Percentiles rank a stretch among this genome's conserved stretches.
Evolutionary conservation across 2,113 vertebrate species (phyloP).

Genomic region (Lepus timidus): DNA sequence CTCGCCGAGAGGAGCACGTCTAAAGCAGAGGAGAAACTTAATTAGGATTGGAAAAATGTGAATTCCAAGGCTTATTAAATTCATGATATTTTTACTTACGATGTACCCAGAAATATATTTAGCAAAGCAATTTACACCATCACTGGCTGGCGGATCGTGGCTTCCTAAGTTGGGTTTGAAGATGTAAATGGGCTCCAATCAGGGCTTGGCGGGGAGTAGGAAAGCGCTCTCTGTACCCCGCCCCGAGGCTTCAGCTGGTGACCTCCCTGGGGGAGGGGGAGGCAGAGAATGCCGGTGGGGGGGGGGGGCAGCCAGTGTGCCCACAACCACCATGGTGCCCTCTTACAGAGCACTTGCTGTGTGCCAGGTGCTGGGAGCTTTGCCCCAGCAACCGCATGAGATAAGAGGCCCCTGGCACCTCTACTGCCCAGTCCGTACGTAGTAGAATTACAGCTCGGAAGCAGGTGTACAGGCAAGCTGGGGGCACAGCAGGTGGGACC

Average conservation of each 20-base stretch:
- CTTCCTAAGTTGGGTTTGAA: slow-evolving; percentile 79
- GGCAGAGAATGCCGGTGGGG: not conserved
- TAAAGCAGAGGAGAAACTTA: slow-evolving; percentile 72
- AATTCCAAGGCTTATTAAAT: slow-evolving; percentile 82
- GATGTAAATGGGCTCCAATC: slow-evolving; percentile 81
- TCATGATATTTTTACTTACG: slow-evolving; percentile 82
- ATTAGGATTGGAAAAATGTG: slow-evolving; percentile 79
- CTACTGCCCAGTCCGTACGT: not conserved
- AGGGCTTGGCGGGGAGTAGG: not conserved
- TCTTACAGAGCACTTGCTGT: not conserved
- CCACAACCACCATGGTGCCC: not conserved
- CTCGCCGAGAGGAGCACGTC: slow-evolving; percentile 32
- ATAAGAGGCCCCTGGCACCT: not conserved
- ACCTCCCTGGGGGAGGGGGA: not conserved
- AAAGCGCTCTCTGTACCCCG: not conserved
- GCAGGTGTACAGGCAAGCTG: not conserved
- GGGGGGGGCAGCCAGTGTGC: not conserved
- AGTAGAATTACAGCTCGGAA: not conserved
- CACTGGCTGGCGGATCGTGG: slow-evolving; percentile 81
- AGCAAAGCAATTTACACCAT: slow-evolving; percentile 83
- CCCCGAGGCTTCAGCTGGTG: not conserved
- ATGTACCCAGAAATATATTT: slow-evolving; percentile 82
- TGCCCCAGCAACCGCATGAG: not conserved
- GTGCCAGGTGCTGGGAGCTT: not conserved
- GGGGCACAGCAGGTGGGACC: too few species aligned